These are phyloP conservation scores for Chrysina gloriosa DNA, from an alignment of 2,888 invertebrate genomes.

Conservation along the genomic window DNA sequence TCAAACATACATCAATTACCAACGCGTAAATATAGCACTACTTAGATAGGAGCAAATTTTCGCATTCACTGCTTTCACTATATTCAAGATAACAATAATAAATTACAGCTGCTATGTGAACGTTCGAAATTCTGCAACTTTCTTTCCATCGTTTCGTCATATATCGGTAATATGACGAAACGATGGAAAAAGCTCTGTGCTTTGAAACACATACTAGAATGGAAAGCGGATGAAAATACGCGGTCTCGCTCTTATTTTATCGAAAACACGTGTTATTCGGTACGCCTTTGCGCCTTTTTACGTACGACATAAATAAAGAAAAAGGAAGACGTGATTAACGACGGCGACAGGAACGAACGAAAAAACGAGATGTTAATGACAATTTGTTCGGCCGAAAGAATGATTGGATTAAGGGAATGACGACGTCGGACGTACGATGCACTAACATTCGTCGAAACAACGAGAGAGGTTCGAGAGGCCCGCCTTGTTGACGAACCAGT, in stretches of 20 bases:
- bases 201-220: neutral
- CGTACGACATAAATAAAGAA: conserved; percentile 8
- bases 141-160: neutral
- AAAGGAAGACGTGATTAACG: conserved; percentile 24
- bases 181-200: neutral
- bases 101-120: conserved; percentile 11
- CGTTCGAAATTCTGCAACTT: neutral
- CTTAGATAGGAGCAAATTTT: neutral
- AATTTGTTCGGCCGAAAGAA: conserved; percentile 35
- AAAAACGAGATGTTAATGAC: conserved; percentile 27
- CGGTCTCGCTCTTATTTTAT: conserved; percentile 35
- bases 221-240: conserved; percentile 20
- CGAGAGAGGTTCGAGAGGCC: neutral
- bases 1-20: neutral
- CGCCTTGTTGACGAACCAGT: neutral
- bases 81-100: conserved; percentile 14
- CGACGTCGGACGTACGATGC: neutral
- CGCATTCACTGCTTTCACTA: neutral
- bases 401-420: conserved; percentile 1
- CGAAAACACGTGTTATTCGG: conserved; percentile 28
- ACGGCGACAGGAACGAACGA: conserved; percentile 10
- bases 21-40: neutral
- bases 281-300: conserved; percentile 13
- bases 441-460: conserved; percentile 6
- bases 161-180: neutral